Evolutionary conservation across 2,797 vertebrate genomes (phyloP), one percentile per base, ranked within the genome.

Genomic region (Liasis olivaceus): DNA sequence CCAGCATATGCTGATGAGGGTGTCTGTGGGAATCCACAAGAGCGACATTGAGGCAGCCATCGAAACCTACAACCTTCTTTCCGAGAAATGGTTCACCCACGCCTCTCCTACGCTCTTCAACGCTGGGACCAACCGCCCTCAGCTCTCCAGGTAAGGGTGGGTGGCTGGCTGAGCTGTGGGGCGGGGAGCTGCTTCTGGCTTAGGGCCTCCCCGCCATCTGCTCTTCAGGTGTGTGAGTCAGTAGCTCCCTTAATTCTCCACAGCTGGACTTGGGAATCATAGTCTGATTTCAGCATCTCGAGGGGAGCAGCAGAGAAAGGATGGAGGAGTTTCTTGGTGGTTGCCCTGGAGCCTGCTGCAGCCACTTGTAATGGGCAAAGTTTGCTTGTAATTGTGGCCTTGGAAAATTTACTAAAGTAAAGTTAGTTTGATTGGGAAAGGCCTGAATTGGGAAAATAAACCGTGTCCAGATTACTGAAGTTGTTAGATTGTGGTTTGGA

Each of bases 1-100:
- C 0, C 99, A 99, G 88, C 99, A 99, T 96, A 99, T 99, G 99
- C 96, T 99, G 93, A 99, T 99, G 99, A 97, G 99, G 85, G 99
- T 99, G 3, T 95, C 99, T 0, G 99, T 99, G 36, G 99, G 99
- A 1, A 99, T 99, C 97, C 99, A 99, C 92, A 97, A 98, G 60
- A 87, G 42, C 0, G 98, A 99, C 92, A 99, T 99, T 0, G 98
- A 98, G 0, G 98, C 99, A 0, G 98, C 98, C n/a, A 99, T 99
- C 3, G 99, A 99, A 96, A 99, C 99, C 0, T 99, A 99, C 97
- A 99, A 99, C 95, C 98, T 99, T 87, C 98, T 99, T 85, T 99
- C 99, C 0, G 99, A 99, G 97, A 98, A 97, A 93, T 99, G 99
- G 99, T 99, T 99, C 96, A 99, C 99, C 0, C 99, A 99, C 28